Conservation (phyloP, 2,797 vertebrate species). For the Margarornis squamiger region DNA sequence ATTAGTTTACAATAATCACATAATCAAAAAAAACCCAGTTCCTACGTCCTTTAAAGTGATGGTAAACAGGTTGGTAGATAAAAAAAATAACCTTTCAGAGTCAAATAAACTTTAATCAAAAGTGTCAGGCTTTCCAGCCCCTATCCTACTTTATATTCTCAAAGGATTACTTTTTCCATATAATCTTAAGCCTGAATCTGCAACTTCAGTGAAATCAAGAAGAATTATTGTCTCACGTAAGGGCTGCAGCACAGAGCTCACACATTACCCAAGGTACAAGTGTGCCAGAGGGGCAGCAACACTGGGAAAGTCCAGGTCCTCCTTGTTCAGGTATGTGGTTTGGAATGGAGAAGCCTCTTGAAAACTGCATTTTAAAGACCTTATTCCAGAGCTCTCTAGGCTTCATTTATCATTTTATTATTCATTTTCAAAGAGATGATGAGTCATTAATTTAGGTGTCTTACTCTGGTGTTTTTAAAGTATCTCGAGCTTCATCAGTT, state of each 20-base stretch:
- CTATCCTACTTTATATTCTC: not conserved
- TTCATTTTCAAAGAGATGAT: not conserved
- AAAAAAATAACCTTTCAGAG: not conserved
- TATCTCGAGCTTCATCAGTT: not conserved
- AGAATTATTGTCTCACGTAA: not conserved
- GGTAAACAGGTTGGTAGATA: not conserved
- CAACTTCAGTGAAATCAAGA: not conserved
- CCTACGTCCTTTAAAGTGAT: not conserved
- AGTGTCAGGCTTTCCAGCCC: not conserved
- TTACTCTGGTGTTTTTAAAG: not conserved
- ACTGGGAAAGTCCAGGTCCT: not conserved
- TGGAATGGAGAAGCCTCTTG: not conserved
- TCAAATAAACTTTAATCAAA: not conserved
- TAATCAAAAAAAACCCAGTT: not conserved
- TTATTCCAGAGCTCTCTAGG: not conserved
- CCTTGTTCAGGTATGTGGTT: not conserved
- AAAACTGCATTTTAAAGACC: rapidly evolving
- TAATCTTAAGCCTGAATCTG: not conserved
- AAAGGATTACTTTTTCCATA: not conserved
- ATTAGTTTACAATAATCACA: not conserved
- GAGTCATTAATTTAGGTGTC: not conserved
- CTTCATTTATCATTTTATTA: not conserved
- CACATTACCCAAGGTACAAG: not conserved
- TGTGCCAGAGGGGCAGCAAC: not conserved
- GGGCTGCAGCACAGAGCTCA: not conserved